Conservation (phyloP, 1,140 invertebrate species). For the Panonychus citri region DNA sequence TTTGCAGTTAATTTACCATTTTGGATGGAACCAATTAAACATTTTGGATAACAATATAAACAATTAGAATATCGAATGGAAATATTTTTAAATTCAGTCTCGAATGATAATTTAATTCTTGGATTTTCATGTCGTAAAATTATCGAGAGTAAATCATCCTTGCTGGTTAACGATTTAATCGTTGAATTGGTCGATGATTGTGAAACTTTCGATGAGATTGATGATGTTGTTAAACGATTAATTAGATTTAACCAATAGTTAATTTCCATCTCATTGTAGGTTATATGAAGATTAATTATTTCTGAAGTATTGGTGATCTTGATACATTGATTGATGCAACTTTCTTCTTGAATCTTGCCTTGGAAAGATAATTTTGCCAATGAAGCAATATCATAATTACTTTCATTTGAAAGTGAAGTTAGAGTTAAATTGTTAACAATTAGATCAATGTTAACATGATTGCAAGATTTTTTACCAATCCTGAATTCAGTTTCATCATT, state of each 20-base stretch:
- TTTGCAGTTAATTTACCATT: not conserved
- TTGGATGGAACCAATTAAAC: not conserved
- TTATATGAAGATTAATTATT: not conserved
- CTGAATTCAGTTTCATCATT: not conserved
- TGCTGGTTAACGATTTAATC: not conserved
- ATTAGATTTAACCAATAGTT: not conserved
- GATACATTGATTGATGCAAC: not conserved
- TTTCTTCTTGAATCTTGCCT: not conserved
- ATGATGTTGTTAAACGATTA: not conserved
- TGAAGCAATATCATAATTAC: not conserved
- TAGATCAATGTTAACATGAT: not conserved
- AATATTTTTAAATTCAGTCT: not conserved
- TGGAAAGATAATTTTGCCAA: not conserved
- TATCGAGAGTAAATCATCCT: not conserved
- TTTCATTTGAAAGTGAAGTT: not conserved
- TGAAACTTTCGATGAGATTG: not conserved
- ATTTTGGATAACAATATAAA: not conserved
- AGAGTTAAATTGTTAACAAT: not conserved
- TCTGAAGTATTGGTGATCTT: not conserved
- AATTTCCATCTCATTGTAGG: not conserved
- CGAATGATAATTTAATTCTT: not conserved
- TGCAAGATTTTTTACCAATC: not conserved
- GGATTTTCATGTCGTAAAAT: not conserved
- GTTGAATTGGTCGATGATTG: not conserved
- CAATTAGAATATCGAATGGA: not conserved